These are phyloP conservation scores for Antheraea pernyi DNA, from an alignment of 1,140 invertebrate species.

Conservation along the genomic window DNA sequence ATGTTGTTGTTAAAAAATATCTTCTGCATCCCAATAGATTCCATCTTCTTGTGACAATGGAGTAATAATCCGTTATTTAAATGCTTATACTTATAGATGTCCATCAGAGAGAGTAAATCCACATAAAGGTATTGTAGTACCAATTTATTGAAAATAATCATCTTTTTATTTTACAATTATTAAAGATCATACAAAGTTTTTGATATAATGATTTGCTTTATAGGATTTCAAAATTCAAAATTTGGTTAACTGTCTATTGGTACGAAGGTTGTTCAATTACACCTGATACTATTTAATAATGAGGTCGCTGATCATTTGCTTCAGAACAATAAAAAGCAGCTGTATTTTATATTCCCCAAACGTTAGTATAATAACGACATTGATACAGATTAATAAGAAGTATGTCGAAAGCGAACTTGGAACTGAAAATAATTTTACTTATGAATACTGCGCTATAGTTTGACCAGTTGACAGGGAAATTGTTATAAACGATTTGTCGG, in stretches of 20 bases:
- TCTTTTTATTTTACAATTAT: not conserved
- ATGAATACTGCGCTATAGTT: not conserved
- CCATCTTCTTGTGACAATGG: constrained; percentile 35
- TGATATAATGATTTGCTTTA: no score
- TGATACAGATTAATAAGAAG: not conserved
- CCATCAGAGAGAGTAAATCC: constrained; percentile 29
- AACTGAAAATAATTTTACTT: not conserved
- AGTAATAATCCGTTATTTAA: constrained; percentile 39
- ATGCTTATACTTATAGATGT: constrained; percentile 47
- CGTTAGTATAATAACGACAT: no score
- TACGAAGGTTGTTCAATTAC: no score
- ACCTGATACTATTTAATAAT: no score
- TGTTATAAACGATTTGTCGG: not conserved
- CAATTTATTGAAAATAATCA: not conserved
- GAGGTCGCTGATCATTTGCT: no score
- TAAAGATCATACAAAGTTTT: no score
- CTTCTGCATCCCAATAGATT: constrained; percentile 31
- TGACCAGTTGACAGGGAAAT: not conserved
- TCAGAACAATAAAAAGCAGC: no score
- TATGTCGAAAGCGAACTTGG: not conserved
- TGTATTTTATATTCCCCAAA: no score
- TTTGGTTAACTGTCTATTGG: no score
- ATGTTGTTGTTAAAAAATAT: constrained; percentile 22
- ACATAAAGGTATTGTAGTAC: not conserved
- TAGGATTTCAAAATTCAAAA: no score